phyloP scores from a whole-genome alignment of 2,113 vertebrate species.

The Herpetotheres cachinnans region DNA sequence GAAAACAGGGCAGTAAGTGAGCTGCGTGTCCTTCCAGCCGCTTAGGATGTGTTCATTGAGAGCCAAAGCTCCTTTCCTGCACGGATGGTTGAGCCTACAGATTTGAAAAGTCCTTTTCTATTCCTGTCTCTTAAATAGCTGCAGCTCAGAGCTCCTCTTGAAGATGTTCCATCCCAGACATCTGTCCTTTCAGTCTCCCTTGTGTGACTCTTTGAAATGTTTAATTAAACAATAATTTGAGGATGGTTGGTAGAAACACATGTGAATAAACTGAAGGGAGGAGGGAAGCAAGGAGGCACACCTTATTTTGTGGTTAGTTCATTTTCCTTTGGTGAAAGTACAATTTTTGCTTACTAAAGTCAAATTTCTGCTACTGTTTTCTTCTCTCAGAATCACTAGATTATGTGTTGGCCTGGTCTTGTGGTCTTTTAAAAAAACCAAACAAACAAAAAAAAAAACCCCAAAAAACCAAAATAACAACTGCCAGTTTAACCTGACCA shows the following conservation, averaged over 20 bases:
- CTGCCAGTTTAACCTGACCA: background rate
- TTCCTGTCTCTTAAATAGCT: background rate
- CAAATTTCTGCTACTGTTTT: background rate
- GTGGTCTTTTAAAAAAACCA: background rate
- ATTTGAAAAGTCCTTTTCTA: background rate
- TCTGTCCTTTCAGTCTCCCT: background rate
- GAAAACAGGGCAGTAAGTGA: background rate
- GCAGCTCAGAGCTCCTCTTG: background rate
- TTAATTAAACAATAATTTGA: background rate
- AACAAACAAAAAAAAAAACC: background rate
- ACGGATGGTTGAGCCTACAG: accelerated
- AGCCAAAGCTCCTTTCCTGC: background rate
- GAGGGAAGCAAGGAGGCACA: background rate
- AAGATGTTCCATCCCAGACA: background rate
- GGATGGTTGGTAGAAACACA: background rate
- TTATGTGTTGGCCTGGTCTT: background rate
- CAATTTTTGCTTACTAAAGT: background rate
- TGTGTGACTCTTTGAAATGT: background rate
- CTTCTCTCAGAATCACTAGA: accelerated
- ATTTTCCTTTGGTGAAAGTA: background rate
- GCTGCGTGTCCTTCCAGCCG: accelerated
- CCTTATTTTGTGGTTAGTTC: background rate
- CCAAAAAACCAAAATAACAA: background rate
- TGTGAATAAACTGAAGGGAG: background rate
- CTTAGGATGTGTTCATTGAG: background rate